phyloP scores from a whole-genome alignment of 2,113 vertebrate genomes.

The Dicentrarchus labrax region DNA sequence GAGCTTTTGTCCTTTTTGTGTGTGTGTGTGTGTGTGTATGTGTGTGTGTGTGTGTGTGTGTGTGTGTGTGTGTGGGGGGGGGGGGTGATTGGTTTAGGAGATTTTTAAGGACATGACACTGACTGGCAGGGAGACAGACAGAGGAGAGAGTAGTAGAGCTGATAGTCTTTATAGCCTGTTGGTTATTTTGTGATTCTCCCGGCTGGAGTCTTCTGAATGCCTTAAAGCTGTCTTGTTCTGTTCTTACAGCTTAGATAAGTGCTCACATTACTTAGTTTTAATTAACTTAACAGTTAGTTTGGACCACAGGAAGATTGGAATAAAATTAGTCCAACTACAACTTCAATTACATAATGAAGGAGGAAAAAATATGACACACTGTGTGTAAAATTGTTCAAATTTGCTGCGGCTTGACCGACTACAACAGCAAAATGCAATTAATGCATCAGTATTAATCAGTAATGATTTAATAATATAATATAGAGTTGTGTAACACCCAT shows the following conservation, averaged over 20 bases:
- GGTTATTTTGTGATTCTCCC: neutral
- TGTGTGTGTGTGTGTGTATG: neutral
- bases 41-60: neutral
- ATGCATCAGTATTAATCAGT: neutral
- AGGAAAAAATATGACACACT: neutral
- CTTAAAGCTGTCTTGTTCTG: neutral
- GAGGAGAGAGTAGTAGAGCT: constrained; percentile 8
- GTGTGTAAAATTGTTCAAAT: neutral
- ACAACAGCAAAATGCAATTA: neutral
- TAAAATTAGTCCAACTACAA: neutral
- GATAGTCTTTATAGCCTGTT: constrained; percentile 16
- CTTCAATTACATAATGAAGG: neutral
- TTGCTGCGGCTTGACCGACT: neutral
- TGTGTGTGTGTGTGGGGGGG: neutral
- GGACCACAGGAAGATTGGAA: neutral
- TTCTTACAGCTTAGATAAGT: neutral
- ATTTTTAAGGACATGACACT: constrained; percentile 34
- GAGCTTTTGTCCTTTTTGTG: neutral
- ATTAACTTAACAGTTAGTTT: neutral
- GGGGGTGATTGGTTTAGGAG: constrained; percentile 38
- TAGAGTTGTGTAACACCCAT: neutral
- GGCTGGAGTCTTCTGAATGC: constrained; percentile 4
- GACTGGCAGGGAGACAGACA: constrained; percentile 1
- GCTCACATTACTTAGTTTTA: neutral
- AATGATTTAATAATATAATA: neutral